phyloP scores from a whole-genome alignment of 2,797 vertebrate genomes.

The Natrix natrix region DNA sequence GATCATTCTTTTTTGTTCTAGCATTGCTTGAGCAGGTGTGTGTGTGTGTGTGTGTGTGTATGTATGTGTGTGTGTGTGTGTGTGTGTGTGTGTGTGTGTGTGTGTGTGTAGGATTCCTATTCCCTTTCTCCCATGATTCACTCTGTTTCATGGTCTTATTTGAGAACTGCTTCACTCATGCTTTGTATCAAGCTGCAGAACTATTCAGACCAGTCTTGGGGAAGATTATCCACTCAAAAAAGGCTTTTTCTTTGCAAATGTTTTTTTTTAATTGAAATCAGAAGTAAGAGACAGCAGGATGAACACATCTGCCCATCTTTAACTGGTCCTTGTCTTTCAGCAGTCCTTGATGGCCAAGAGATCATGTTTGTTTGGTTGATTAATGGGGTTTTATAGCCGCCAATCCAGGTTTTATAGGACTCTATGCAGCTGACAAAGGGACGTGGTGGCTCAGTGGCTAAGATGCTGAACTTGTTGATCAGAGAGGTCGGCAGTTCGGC shows the following conservation, averaged over 20 bases:
- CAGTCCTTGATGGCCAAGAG: background rate
- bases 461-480: too few relatives aligned
- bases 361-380: background rate
- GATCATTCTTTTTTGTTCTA: background rate
- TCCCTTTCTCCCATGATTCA: background rate
- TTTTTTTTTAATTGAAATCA: background rate
- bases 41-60: background rate
- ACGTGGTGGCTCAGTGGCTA: too few relatives aligned
- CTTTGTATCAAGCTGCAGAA: background rate
- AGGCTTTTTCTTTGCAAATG: background rate
- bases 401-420: background rate
- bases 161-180: background rate
- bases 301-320: background rate
- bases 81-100: background rate
- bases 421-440: background rate
- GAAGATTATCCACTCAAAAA: background rate
- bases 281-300: background rate
- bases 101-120: background rate
- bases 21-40: conserved; percentile 10
- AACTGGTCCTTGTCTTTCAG: background rate
- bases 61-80: background rate
- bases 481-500: too few relatives aligned
- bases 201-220: background rate
- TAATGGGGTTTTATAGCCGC: background rate
- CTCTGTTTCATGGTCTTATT: background rate